Conservation (phyloP, 37 sponge, comb jelly and placozoan genomes). For the Halisarca cf. caerulea region DNA sequence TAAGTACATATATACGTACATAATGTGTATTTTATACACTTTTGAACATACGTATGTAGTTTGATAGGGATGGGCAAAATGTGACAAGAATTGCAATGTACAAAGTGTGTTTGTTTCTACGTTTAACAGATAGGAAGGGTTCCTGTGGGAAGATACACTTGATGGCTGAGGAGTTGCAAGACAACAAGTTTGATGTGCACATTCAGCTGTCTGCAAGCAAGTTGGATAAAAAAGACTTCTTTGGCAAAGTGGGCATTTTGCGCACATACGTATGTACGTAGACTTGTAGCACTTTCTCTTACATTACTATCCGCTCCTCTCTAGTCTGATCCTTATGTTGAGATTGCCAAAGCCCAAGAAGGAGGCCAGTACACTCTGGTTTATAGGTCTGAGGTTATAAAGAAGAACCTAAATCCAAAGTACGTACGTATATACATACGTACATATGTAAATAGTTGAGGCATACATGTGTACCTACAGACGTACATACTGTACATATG, state of each 20-base stretch:
- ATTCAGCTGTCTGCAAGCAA: constrained; percentile 76
- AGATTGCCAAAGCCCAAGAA: constrained; percentile 82
- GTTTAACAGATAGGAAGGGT: too few species aligned
- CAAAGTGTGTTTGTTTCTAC: too few species aligned
- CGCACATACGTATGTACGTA: too few species aligned
- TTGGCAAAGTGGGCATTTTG: constrained; percentile 76
- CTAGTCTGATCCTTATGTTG: constrained; percentile 94
- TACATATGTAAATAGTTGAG: too few species aligned
- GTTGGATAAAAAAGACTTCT: constrained; percentile 95
- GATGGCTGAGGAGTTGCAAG: constrained; percentile 72
- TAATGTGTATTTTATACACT: too few species aligned
- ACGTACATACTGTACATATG: too few species aligned
- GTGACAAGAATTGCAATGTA: too few species aligned
- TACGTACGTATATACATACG: neutral
- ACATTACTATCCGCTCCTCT: neutral
- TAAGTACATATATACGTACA: too few species aligned
- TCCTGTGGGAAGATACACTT: constrained; percentile 65
- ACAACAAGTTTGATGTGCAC: constrained; percentile 67
- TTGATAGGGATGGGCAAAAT: too few species aligned
- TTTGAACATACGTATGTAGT: too few species aligned
- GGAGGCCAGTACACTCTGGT: constrained; percentile 71
- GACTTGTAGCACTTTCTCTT: neutral
- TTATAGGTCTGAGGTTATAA: constrained; percentile 71
- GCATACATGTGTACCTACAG: too few species aligned
- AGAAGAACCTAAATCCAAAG: constrained; percentile 80